Percentiles rank a stretch among this genome's conserved stretches.
phyloP scores from a whole-genome alignment of 2,888 invertebrate species.

The Cephus runcator region DNA sequence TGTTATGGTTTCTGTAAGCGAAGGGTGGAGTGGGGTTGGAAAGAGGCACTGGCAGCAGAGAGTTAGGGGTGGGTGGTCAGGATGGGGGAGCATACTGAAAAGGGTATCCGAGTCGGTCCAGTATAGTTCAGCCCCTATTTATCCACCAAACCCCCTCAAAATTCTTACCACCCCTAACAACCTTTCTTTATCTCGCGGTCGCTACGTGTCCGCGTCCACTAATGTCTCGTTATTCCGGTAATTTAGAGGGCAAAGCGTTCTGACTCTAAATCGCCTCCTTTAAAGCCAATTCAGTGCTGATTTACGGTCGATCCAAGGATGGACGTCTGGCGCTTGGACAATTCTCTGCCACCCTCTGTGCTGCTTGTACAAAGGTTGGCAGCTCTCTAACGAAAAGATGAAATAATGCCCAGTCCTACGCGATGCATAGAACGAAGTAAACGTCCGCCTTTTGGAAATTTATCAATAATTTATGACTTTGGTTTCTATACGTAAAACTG shows the following conservation, averaged over 20 bases:
- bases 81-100: no score
- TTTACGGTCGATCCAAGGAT: conserved; percentile 28
- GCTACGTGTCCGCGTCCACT: conserved; percentile 45
- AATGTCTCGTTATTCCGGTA: conserved; percentile 46
- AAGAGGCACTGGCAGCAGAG: not conserved
- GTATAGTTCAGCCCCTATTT: not conserved
- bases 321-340: conserved; percentile 14
- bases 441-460: not conserved
- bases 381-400: not conserved
- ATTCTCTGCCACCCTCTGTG: not conserved
- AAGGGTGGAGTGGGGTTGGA: not conserved
- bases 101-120: not conserved
- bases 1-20: not conserved
- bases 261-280: conserved; percentile 46
- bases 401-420: not conserved
- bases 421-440: not conserved
- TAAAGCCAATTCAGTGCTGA: conserved; percentile 42
- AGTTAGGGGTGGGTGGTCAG: not conserved
- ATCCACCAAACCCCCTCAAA: not conserved
- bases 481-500: not conserved
- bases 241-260: conserved; percentile 37
- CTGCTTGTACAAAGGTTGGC: not conserved
- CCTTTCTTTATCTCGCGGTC: conserved; percentile 30
- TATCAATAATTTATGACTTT: not conserved
- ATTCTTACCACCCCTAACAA: conserved; percentile 9